phyloP scores from a whole-genome alignment of 2,113 vertebrate species.

The Mesoclemmys tuberculata region DNA sequence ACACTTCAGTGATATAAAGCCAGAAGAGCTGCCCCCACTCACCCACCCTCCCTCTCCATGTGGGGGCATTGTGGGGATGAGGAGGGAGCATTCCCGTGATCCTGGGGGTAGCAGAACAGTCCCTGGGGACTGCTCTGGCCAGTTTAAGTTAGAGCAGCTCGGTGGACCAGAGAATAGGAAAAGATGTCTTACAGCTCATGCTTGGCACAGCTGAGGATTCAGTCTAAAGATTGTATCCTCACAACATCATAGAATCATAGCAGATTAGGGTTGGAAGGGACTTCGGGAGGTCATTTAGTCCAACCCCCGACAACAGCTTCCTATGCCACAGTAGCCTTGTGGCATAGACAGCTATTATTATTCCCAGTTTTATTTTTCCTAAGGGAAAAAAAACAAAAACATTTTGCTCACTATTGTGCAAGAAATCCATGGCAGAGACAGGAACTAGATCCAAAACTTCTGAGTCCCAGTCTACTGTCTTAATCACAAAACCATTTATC shows the following conservation, averaged over 20 bases:
- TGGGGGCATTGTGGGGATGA: not conserved
- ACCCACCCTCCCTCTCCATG: not conserved
- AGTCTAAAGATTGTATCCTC: not conserved
- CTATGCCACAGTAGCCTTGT: not conserved
- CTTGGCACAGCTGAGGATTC: rapidly evolving
- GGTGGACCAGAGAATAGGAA: not conserved
- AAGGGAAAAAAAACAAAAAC: not conserved
- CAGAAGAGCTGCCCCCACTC: not conserved
- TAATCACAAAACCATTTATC: conserved; percentile 8
- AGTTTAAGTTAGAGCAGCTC: not conserved
- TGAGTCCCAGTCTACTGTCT: not conserved
- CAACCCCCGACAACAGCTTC: too few relatives aligned
- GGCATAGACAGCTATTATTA: not conserved
- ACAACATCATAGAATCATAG: not conserved
- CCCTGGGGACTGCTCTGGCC: not conserved
- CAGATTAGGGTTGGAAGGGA: too few relatives aligned
- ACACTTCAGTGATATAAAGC: not conserved
- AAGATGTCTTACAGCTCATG: not conserved
- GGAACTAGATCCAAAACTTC: not conserved
- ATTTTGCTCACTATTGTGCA: not conserved
- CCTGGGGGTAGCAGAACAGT: not conserved
- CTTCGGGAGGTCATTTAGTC: too few relatives aligned
- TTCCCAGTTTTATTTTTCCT: not conserved
- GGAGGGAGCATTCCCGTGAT: not conserved
- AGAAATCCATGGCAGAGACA: not conserved